These are phyloP conservation scores for Scaptomyza cyrtandrae DNA, from an alignment of 2,888 invertebrate species.

Conservation along the genomic window DNA sequence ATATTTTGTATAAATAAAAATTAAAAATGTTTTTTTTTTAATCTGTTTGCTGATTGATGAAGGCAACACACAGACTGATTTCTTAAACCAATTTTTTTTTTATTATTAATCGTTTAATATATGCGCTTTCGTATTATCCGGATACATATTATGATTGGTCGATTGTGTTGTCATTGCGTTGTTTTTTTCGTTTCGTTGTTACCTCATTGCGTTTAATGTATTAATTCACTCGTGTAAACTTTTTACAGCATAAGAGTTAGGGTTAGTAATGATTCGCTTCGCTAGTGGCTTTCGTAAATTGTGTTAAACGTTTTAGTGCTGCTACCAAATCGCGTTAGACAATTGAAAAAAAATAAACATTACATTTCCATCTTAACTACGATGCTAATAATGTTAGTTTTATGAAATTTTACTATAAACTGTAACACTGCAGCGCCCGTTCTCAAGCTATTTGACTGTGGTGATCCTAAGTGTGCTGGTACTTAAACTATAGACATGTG, in stretches of 20 bases:
- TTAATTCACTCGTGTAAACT: conserved; percentile 40
- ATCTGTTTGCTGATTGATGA: conserved; percentile 37
- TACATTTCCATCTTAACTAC: conserved; percentile 46
- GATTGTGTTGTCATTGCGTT: conserved; percentile 54
- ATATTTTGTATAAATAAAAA: conserved; percentile 54
- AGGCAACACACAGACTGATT: conserved; percentile 35
- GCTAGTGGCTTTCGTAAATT: conserved; percentile 61
- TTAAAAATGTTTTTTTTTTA: conserved; percentile 27
- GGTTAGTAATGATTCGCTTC: conserved; percentile 75
- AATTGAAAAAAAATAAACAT: conserved; percentile 40
- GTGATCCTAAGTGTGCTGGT: conserved; percentile 62
- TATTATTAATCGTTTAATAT: conserved; percentile 58
- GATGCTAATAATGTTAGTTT: conserved; percentile 56
- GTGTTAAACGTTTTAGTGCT: conserved; percentile 69
- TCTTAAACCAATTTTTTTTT: conserved; percentile 50
- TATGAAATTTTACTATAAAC: conserved; percentile 70
- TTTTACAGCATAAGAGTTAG: conserved; percentile 50
- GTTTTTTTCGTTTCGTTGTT: conserved; percentile 71
- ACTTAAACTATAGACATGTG: conserved; percentile 66
- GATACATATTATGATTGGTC: conserved; percentile 65
- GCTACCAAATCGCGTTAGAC: conserved; percentile 78
- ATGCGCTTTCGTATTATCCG: conserved; percentile 77
- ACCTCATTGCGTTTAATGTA: conserved; percentile 60
- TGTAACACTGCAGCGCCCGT: conserved; percentile 60
- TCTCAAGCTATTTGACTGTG: conserved; percentile 55